Conservation (phyloP, 1,140 invertebrate species). For the Eueides isabella region DNA sequence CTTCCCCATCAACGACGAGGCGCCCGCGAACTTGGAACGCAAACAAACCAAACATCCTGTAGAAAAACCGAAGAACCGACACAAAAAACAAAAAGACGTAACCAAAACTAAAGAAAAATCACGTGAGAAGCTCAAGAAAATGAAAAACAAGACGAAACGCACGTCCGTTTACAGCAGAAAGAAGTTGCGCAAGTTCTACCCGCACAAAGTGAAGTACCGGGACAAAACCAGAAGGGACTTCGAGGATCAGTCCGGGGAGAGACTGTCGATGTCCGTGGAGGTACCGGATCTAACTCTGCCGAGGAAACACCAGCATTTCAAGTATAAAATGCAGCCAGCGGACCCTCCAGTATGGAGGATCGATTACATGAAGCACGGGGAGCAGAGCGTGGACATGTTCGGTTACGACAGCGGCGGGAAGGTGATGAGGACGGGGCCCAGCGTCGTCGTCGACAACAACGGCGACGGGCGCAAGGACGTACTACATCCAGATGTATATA, state of each 20-base stretch:
- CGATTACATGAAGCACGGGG: slow-evolving; percentile 69
- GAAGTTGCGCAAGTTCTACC: slow-evolving; percentile 69
- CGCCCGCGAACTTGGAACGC: slow-evolving; percentile 15
- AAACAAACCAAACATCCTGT: background rate
- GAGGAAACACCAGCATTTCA: slow-evolving; percentile 48
- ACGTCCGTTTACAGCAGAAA: slow-evolving; percentile 57
- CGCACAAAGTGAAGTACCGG: slow-evolving; percentile 70
- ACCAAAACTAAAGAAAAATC: slow-evolving; percentile 37
- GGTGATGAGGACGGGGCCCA: slow-evolving; percentile 50
- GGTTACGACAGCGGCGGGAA: slow-evolving; percentile 49
- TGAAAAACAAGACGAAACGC: slow-evolving; percentile 43
- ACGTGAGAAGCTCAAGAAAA: slow-evolving; percentile 46
- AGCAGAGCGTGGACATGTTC: slow-evolving; percentile 57
- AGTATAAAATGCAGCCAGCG: slow-evolving; percentile 51
- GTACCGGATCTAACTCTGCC: slow-evolving; percentile 43
- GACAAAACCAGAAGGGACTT: slow-evolving; percentile 53
- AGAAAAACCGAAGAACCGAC: slow-evolving; percentile 47
- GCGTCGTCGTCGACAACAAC: slow-evolving; percentile 48
- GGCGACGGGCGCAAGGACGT: slow-evolving; percentile 50
- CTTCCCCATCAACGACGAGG: slow-evolving; percentile 58
- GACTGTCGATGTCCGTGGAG: slow-evolving; percentile 66
- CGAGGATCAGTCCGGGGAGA: slow-evolving; percentile 58
- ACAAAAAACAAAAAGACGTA: slow-evolving; percentile 28
- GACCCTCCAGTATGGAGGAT: slow-evolving; percentile 65
- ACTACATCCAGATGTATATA: slow-evolving; percentile 64